Evolutionary conservation across 2,797 vertebrate genomes (phyloP), one percentile per base, ranked within the genome.

Genomic region (Crax fasciolata): DNA sequence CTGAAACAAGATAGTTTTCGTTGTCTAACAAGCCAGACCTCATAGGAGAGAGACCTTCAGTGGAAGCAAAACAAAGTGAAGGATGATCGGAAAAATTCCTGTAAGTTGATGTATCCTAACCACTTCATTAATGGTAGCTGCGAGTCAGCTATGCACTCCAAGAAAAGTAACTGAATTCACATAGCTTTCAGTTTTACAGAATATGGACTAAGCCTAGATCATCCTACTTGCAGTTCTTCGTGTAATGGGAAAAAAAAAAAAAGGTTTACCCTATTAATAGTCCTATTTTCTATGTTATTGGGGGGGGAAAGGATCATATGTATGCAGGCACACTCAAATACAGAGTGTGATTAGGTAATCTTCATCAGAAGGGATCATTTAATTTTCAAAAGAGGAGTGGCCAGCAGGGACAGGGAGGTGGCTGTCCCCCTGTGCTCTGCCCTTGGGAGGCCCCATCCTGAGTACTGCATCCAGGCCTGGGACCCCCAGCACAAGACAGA

Each of bases 11-110:
- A 13, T 2, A 11, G 13, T 35, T 52, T 41, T 4, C 7, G 0
- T 20, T 48, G 70, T 44, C 39, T 27, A 10, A 6, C 68, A 76
- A 55, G 59, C 58, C 8, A 0, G 7, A 10, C 23, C 17, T 55
- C 3, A 13, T 2, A 38, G 35, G 25, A 46, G 14, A 17, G 46
- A 66, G 28, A 20, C 25, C 1, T 1, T 24, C 4, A 1, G 4
- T 46, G 35, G 21, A 71, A 65, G 28, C 48, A 66, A 49, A 59
- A 11, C 25, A 5, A 68, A 35, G 57, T 1, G 25, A 43, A 49
- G 25, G 46, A 17, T 10, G 17, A 24, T 2, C 51, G 54, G 65
- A 52, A 83, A 48, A 46, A 5, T 28, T 27, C 27, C 14, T 54
- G 30, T 41, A 15, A 2, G 2, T 24, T 6, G 21, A 35, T 35